A percentile compares a stretch with the other conserved stretches of the same genome.
phyloP scores from a whole-genome alignment of 2,888 invertebrate species.

The Petrophora chlorosata region DNA sequence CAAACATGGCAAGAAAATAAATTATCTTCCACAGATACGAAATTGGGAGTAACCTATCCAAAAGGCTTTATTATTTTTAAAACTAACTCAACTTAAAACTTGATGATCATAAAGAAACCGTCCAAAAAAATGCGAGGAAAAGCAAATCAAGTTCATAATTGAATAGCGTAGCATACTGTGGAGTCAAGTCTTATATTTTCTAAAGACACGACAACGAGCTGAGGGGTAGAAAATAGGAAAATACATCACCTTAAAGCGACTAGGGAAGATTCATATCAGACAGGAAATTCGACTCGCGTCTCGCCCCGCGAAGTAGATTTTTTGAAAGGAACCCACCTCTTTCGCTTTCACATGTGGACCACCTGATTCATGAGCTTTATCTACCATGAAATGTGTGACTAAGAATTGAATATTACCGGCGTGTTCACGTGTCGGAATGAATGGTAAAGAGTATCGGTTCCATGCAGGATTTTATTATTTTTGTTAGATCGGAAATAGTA shows the following conservation, averaged over 20 bases:
- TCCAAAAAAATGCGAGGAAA: too few relatives aligned
- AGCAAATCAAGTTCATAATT: conserved; percentile 17
- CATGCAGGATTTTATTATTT: conserved; percentile 21
- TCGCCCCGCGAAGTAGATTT: conserved; percentile 69
- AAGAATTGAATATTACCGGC: conserved; percentile 74
- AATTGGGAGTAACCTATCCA: too few relatives aligned
- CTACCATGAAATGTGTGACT: conserved; percentile 77
- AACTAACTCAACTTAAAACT: too few relatives aligned
- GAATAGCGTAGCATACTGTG: conserved; percentile 14
- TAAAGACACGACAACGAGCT: conserved; percentile 47
- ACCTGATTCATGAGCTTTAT: conserved; percentile 82
- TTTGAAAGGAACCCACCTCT: conserved; percentile 71
- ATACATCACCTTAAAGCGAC: conserved; percentile 83
- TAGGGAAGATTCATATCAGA: conserved; percentile 81
- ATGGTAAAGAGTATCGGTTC: conserved; percentile 59
- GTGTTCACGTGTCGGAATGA: conserved; percentile 60
- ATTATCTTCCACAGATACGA: too few relatives aligned
- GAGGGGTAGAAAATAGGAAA: conserved; percentile 76
- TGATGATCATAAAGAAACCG: too few relatives aligned
- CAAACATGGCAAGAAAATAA: too few relatives aligned
- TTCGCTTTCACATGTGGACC: conserved; percentile 75
- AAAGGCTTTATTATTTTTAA: too few relatives aligned
- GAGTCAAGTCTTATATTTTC: conserved; percentile 40
- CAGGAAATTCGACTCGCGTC: conserved; percentile 81
- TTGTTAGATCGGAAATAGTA: conserved; percentile 8